Percentiles rank a stretch among this genome's conserved stretches.
Conservation (phyloP, 2,888 invertebrate species). For the Mythimna lalbum region DNA sequence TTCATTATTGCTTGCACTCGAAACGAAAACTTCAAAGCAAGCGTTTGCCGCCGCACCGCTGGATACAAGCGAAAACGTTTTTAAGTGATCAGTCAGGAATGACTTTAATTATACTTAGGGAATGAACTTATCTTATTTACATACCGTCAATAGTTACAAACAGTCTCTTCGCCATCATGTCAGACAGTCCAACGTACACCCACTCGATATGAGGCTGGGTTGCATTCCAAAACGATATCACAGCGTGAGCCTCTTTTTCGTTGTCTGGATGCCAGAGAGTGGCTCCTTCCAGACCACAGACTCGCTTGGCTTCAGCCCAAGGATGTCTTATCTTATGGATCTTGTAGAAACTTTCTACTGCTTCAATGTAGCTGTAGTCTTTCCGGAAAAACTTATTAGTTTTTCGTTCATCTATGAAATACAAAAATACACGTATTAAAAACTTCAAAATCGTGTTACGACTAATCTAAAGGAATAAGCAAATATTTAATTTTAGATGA, state of each 20-base stretch:
- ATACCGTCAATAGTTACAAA: background rate
- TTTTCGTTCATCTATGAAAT: constrained; percentile 21
- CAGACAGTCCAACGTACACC: constrained; percentile 76
- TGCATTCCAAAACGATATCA: constrained; percentile 68
- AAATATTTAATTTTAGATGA: too few species aligned
- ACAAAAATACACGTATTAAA: too few species aligned
- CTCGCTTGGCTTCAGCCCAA: constrained; percentile 76
- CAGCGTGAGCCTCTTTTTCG: constrained; percentile 69
- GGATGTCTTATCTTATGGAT: constrained; percentile 74
- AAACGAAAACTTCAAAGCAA: too few species aligned
- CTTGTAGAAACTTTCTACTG: constrained; percentile 79
- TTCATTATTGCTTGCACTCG: too few species aligned
- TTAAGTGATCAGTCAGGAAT: too few species aligned
- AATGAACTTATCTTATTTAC: background rate
- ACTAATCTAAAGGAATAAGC: too few species aligned
- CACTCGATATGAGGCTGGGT: background rate
- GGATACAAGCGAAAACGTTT: too few species aligned
- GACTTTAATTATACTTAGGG: too few species aligned
- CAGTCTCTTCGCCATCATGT: constrained; percentile 26
- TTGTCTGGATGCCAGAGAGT: constrained; percentile 78
- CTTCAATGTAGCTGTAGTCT: constrained; percentile 77
- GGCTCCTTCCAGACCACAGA: constrained; percentile 78
- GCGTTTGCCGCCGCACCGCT: too few species aligned
- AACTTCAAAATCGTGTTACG: too few species aligned
- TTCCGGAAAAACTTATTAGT: constrained; percentile 76